Evolutionary conservation across 2,888 invertebrate species (phyloP).

Genomic region (Arenicola marina): DNA sequence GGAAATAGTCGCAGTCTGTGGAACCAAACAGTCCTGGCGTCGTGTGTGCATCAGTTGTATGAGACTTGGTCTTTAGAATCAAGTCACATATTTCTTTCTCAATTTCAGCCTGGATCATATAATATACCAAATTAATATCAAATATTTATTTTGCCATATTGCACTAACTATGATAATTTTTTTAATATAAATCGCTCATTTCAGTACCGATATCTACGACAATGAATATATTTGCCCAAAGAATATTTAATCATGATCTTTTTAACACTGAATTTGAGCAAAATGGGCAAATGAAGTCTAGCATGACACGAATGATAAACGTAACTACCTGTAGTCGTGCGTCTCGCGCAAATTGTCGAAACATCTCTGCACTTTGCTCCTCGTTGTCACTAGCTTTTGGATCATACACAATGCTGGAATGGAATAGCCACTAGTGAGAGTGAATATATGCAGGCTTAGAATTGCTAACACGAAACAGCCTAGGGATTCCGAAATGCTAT

Average conservation of each 20-base stretch:
- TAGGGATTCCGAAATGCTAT: too few relatives aligned
- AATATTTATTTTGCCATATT: too few relatives aligned
- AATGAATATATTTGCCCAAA: too few relatives aligned
- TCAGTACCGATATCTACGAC: too few relatives aligned
- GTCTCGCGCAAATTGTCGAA: conserved; percentile 65
- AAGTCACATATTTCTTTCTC: conserved; percentile 44
- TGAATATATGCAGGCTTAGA: background rate
- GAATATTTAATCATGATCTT: too few relatives aligned
- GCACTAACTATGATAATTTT: too few relatives aligned
- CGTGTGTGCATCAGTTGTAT: conserved; percentile 63
- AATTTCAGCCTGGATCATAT: conserved; percentile 28
- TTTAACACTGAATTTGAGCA: too few relatives aligned
- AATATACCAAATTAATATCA: too few relatives aligned
- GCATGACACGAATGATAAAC: too few relatives aligned
- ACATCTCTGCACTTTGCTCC: conserved; percentile 65
- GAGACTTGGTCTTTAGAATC: conserved; percentile 65
- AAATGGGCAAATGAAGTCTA: too few relatives aligned
- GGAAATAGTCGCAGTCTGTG: conserved; percentile 68
- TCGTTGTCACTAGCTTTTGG: conserved; percentile 66
- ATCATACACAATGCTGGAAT: conserved; percentile 63
- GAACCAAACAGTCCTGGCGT: conserved; percentile 59
- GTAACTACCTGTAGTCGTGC: conserved; percentile 62
- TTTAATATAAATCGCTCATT: too few relatives aligned
- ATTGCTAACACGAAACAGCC: too few relatives aligned
- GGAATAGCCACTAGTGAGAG: background rate